Base-by-base conservation (phyloP, 2,113 vertebrate genomes). In the Callipepla squamata region DNA sequence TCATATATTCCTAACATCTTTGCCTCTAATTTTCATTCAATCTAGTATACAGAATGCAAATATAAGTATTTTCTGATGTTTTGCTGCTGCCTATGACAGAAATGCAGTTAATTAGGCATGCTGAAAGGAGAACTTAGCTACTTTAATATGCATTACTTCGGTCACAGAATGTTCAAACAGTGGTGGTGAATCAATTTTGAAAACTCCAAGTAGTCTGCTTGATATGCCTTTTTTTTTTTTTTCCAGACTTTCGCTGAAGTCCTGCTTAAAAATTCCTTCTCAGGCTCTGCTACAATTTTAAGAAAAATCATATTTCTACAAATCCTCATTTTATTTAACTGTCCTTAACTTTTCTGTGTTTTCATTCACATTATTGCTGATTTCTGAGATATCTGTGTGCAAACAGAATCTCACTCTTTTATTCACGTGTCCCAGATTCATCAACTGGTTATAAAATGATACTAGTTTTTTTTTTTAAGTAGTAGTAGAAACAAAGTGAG, bases 131-230 rank as follows among this genome's bases (percentile, higher is more conserved):
- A 93, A 88, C 55, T 86, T 55, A 96, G 48, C 92, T 96, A 65
- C 87, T 95, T 96, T 84, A 91, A 89, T 90, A 96, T 96, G 87
- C 87, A 94, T 96, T 97, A 80, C 82, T 94, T 89, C 85, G 95
- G 94, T 90, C 91, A 95, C 80, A 93, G 92, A 77, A 88, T 70
- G 36, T 90, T 96, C 87, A 96, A 96, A 89, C 69, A 81, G 44
- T 68, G 47, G 66, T 78, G 53, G 85, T 94, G 92, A 96, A 95
- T 96, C 94, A 95, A 89, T 96, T 53, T 80, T 94, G 85, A 94
- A 94, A 90, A 80, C 84, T 93, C 62, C 87, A 92, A 92, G 91
- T 53, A 92, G 53, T 20, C 65, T 94, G 89, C 77, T 94, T 87
- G 72, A 92, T 94, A 87, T 36, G 74, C 51, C 58, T 40, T 94